phyloP scores from a whole-genome alignment of 2,888 invertebrate species.

The Yponomeuta malinellus region DNA sequence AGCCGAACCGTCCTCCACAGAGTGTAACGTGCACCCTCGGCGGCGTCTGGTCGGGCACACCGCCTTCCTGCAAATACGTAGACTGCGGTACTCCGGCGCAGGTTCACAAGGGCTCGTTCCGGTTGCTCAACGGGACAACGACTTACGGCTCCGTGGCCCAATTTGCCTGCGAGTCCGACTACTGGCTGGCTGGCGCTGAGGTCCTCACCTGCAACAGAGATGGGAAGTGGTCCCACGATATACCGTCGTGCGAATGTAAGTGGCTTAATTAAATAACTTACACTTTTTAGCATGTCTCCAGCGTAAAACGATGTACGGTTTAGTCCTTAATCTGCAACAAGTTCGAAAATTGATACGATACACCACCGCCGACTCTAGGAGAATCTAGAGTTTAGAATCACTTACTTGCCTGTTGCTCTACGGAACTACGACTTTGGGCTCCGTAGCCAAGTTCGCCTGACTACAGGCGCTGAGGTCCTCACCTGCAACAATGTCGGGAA shows the following conservation, averaged over 20 bases:
- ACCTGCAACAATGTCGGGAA: too few species aligned
- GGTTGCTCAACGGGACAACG: conserved; percentile 85
- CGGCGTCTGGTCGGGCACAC: conserved; percentile 87
- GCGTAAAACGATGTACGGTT: too few species aligned
- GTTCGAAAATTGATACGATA: too few species aligned
- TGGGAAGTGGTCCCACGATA: conserved; percentile 91
- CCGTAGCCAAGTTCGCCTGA: too few species aligned
- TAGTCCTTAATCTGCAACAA: too few species aligned
- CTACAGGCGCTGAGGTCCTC: too few species aligned
- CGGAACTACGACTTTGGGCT: too few species aligned
- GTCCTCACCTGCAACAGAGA: conserved; percentile 85
- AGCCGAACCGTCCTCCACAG: conserved; percentile 49
- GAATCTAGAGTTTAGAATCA: too few species aligned
- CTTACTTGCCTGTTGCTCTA: too few species aligned
- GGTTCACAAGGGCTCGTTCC: conserved; percentile 84
- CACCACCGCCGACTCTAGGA: too few species aligned
- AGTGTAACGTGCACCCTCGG: conserved; percentile 89
- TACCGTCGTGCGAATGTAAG: conserved; percentile 90
- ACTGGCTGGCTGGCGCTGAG: conserved; percentile 87
- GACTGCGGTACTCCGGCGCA: conserved; percentile 90
- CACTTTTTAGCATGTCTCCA: too few species aligned
- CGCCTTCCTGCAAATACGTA: conserved; percentile 89
- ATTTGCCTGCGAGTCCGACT: conserved; percentile 87
- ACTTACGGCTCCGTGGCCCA: conserved; percentile 86
- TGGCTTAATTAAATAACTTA: conserved; percentile 17